Evolutionary conservation across 2,797 vertebrate species (phyloP).

Genomic region (Buceros bicornis): DNA sequence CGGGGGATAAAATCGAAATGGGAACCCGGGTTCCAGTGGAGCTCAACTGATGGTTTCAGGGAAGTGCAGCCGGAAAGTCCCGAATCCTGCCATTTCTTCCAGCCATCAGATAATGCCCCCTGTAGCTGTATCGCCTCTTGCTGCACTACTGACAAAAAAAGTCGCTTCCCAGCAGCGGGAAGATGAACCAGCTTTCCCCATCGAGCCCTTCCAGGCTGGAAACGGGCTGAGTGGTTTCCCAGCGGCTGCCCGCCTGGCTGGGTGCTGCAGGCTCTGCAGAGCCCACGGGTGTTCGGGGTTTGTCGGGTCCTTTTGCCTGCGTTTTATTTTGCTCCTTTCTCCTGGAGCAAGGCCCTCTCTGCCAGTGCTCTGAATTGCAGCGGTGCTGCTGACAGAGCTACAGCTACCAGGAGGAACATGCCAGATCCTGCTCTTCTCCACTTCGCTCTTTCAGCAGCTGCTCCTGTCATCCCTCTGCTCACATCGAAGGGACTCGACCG

Average conservation of each 20-base stretch:
- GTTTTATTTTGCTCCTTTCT: background rate
- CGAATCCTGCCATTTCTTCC: background rate
- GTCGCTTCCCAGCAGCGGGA: conserved; percentile 42
- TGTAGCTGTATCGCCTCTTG: background rate
- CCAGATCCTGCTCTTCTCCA: background rate
- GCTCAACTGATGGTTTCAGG: background rate
- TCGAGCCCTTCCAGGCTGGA: conserved; percentile 7
- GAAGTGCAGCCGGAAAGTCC: background rate
- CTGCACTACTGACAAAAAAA: background rate
- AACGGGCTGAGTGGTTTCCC: background rate
- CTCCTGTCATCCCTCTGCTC: background rate
- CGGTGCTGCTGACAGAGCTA: background rate
- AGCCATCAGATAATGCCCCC: background rate
- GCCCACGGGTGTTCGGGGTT: background rate
- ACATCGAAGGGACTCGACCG: rapidly evolving
- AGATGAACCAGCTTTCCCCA: conserved; percentile 23
- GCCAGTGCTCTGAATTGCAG: background rate
- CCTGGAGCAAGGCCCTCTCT: background rate
- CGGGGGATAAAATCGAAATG: background rate
- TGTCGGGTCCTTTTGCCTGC: background rate
- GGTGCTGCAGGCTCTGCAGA: background rate
- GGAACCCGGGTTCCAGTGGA: background rate
- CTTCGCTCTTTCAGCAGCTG: background rate
- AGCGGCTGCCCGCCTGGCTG: background rate
- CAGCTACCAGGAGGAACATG: background rate